These are phyloP conservation scores for Tribolium madens DNA, from an alignment of 1,140 invertebrate species.

Conservation along the genomic window DNA sequence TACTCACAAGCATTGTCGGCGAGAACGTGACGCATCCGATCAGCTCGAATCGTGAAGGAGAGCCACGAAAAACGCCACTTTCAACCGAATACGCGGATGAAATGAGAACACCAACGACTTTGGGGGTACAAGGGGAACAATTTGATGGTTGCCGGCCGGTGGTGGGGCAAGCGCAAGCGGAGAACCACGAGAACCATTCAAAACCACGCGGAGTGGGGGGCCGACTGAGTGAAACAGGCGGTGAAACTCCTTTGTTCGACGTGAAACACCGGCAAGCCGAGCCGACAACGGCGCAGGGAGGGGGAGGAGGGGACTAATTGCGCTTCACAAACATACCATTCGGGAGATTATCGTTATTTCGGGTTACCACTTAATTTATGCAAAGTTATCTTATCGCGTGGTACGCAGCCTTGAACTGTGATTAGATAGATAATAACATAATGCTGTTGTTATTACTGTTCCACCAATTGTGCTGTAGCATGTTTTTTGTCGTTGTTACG, in stretches of 20 bases:
- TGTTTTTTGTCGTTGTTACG: background rate
- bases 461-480: background rate
- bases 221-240: slow-evolving; percentile 46
- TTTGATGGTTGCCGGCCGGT: slow-evolving; percentile 40
- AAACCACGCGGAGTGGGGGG: slow-evolving; percentile 47
- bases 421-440: slow-evolving; percentile 20
- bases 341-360: background rate
- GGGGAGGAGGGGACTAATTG: background rate
- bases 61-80: background rate
- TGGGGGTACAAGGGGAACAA: background rate
- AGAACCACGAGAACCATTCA: slow-evolving; percentile 50
- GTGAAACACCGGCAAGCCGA: slow-evolving; percentile 43
- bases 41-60: background rate
- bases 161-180: slow-evolving; percentile 50
- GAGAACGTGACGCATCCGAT: background rate
- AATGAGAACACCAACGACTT: background rate
- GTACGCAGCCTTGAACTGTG: background rate
- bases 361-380: slow-evolving; percentile 18
- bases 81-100: background rate
- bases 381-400: background rate
- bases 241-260: slow-evolving; percentile 56
- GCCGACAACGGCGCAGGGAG: background rate
- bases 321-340: slow-evolving; percentile 40
- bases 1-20: slow-evolving; percentile 54
- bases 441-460: background rate